Percentiles rank a stretch among this genome's conserved stretches.
Evolutionary conservation across 30 jellyfish, hydroid and myxozoan species (phyloP).

Genomic region (Mastigias papua): DNA sequence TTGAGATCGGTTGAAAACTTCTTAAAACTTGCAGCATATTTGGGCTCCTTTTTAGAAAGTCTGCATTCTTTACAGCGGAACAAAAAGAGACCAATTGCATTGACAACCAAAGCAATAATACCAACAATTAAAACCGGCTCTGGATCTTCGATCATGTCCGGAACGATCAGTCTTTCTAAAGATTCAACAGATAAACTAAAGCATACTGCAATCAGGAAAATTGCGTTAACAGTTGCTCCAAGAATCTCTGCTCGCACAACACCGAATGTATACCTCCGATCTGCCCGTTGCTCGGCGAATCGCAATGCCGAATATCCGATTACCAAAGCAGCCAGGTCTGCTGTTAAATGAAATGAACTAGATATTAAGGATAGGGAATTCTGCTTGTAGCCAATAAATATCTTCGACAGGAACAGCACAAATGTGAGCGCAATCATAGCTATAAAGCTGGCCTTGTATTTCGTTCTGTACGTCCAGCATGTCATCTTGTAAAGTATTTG

Average conservation of each 20-base stretch:
- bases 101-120: slow-evolving; percentile 56
- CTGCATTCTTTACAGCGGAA: slow-evolving; percentile 63
- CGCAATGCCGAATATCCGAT: slow-evolving; percentile 82
- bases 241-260: slow-evolving; percentile 90
- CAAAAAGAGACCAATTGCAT: slow-evolving; percentile 78
- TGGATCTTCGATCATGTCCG: slow-evolving; percentile 74
- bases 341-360: slow-evolving; percentile 84
- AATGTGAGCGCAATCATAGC: slow-evolving; percentile 78
- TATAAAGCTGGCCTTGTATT: slow-evolving; percentile 71
- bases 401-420: slow-evolving; percentile 66
- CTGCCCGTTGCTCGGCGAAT: slow-evolving; percentile 55
- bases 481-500: neutral
- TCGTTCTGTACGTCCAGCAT: slow-evolving; percentile 63
- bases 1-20: slow-evolving; percentile 16
- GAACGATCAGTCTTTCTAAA: slow-evolving; percentile 72
- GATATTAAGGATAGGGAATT: slow-evolving; percentile 91
- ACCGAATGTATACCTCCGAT: slow-evolving; percentile 82
- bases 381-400: slow-evolving; percentile 77
- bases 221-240: slow-evolving; percentile 89
- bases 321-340: slow-evolving; percentile 85
- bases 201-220: slow-evolving; percentile 87
- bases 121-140: slow-evolving; percentile 87
- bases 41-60: neutral
- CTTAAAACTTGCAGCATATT: neutral
- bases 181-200: slow-evolving; percentile 79